Evolutionary conservation across 1,140 invertebrate genomes (phyloP).

Genomic region (Chironomus tepperi): DNA sequence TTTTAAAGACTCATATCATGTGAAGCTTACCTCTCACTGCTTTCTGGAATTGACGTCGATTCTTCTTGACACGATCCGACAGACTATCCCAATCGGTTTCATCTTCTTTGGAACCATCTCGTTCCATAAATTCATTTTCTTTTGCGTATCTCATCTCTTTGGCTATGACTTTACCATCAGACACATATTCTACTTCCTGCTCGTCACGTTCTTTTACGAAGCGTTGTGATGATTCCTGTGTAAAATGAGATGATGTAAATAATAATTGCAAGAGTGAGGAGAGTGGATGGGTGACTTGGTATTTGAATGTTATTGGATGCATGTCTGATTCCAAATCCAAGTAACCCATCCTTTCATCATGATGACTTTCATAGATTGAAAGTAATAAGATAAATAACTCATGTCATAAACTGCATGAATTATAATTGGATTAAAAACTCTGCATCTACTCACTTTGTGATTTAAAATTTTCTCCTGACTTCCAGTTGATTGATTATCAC

Average conservation of each 20-base stretch:
- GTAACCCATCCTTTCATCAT: too few relatives aligned
- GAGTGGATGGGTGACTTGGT: too few relatives aligned
- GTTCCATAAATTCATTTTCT: conserved; percentile 63
- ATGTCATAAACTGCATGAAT: not conserved
- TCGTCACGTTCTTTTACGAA: conserved; percentile 51
- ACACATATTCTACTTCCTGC: conserved; percentile 65
- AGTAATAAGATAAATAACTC: too few relatives aligned
- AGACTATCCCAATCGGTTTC: conserved; percentile 64
- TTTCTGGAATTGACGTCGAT: conserved; percentile 48
- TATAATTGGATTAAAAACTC: not conserved
- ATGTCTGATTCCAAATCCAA: too few relatives aligned
- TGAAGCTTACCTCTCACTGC: conserved; percentile 36
- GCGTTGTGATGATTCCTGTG: conserved; percentile 36
- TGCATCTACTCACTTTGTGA: not conserved
- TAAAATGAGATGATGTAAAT: conserved; percentile 27
- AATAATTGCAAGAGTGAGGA: too few relatives aligned
- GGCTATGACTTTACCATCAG: conserved; percentile 59
- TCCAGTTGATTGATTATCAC: conserved; percentile 38
- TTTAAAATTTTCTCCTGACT: conserved; percentile 31
- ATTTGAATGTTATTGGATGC: too few relatives aligned
- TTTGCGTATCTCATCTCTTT: conserved; percentile 68
- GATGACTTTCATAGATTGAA: too few relatives aligned
- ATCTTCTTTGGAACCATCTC: conserved; percentile 54
- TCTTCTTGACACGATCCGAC: conserved; percentile 58
- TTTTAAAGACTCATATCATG: not conserved